Base-by-base conservation (phyloP, 2,888 invertebrate species). In the Leptopilina myrica region DNA sequence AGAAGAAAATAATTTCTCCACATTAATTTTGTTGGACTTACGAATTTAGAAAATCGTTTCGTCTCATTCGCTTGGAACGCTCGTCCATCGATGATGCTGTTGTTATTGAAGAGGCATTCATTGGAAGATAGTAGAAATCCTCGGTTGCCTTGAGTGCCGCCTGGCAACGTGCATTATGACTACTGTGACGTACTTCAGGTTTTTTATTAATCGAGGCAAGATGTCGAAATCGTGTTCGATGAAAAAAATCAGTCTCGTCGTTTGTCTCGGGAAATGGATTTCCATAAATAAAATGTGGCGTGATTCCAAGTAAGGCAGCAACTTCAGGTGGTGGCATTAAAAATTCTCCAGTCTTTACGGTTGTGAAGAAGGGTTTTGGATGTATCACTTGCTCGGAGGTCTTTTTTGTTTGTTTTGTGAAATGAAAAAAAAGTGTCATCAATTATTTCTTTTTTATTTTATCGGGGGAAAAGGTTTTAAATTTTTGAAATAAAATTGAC, bases 271-370 rank as follows among this genome's bases (percentile, higher is more conserved):
- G 33, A 8, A 73, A 73, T 14, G 53, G 26, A 7, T 83, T 81
- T 33, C 77, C 78, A 66, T 83, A 81, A 0, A 84, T 86, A 79
- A 85, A 56, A 80, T 33, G 80, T 43, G 86, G 84, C n/a, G 93
- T 92, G 79, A 95, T 92, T 0, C 95, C 95, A 26, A 95, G 92
- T n/a, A 95, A 92, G 7, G 92, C 91, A 8, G 96, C 95, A 65
- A 95, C 92, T 87, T 95, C 95, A n/a, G 95, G 95, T 0, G 96
- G 96, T 6, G 97, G 97, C 88, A 95, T 94, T 83, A 97, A 92
- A 89, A 97, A 97, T 86, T 95, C 94, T 3, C 97, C 97, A 76
- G 94, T 94, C 86, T 95, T 95, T 65, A 97, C 97, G 0, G 96
- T 96, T 11, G 96, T 96, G 83, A 97, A 95, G 89, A 97, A 97